Evolutionary conservation across 2,113 vertebrate species (phyloP).

Genomic region (Cyanistes caeruleus): DNA sequence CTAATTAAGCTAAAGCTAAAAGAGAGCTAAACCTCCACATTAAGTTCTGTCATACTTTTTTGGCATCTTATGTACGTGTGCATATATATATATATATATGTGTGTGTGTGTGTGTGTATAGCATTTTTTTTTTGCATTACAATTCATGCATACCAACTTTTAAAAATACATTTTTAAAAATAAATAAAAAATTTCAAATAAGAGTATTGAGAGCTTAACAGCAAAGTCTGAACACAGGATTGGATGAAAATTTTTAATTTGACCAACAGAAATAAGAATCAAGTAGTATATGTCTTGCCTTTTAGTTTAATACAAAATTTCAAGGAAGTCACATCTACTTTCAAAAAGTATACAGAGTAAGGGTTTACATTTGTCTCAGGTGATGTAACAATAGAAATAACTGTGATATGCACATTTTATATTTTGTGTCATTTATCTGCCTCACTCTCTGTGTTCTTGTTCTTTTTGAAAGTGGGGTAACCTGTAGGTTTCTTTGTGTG

Average conservation of each 20-base stretch:
- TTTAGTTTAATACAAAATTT: neutral
- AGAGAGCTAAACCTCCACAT: neutral
- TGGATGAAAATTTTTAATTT: neutral
- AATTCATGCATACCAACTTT: neutral
- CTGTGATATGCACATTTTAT: neutral
- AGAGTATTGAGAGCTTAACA: neutral
- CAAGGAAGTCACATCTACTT: neutral
- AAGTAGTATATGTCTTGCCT: neutral
- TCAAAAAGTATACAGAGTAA: neutral
- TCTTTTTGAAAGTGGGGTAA: neutral
- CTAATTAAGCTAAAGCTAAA: neutral
- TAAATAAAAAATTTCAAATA: neutral
- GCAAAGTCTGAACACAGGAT: neutral
- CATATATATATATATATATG: fast-evolving
- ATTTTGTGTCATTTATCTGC: neutral
- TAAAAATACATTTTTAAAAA: neutral
- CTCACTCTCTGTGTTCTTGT: neutral
- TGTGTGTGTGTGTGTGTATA: fast-evolving
- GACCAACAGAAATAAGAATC: neutral
- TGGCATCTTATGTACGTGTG: neutral
- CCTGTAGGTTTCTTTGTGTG: neutral
- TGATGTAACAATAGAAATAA: neutral
- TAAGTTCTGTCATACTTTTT: neutral
- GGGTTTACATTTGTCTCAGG: neutral
- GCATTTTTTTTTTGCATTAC: neutral